Conservation (phyloP, 2,797 vertebrate species). For the Danio albolineatus region DNA sequence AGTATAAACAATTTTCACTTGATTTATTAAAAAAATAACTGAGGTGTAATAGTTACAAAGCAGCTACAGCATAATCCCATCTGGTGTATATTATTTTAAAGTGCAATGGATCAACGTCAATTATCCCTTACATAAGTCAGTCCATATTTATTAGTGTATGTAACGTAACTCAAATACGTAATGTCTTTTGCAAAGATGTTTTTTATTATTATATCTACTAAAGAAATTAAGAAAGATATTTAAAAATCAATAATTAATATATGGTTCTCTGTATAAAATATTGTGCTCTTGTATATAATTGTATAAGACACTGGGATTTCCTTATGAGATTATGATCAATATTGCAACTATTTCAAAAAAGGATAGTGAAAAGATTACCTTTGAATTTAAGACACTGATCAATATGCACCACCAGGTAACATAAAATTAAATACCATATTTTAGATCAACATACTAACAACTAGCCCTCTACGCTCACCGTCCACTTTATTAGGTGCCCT, state of each 20-base stretch:
- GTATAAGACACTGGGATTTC: neutral
- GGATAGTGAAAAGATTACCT: neutral
- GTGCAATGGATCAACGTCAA: no score
- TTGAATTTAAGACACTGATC: neutral
- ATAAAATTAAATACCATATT: neutral
- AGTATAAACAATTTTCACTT: no score
- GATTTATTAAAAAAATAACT: no score
- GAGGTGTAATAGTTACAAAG: no score
- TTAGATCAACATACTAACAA: conserved; percentile 14
- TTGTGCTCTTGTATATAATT: neutral
- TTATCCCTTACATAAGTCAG: no score
- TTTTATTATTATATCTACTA: neutral
- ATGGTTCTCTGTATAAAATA: neutral
- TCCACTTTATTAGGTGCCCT: no score
- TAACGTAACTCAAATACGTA: neutral
- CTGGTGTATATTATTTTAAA: no score
- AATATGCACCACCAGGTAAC: neutral
- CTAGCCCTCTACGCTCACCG: no score
- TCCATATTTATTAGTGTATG: no score
- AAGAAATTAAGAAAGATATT: neutral
- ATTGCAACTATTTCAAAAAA: neutral
- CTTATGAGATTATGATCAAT: neutral
- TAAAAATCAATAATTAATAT: conserved; percentile 19
- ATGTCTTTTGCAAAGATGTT: neutral
- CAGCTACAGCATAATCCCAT: no score